Evolutionary conservation across 2,113 vertebrate genomes (phyloP).

Genomic region (Myiozetetes cayanensis): DNA sequence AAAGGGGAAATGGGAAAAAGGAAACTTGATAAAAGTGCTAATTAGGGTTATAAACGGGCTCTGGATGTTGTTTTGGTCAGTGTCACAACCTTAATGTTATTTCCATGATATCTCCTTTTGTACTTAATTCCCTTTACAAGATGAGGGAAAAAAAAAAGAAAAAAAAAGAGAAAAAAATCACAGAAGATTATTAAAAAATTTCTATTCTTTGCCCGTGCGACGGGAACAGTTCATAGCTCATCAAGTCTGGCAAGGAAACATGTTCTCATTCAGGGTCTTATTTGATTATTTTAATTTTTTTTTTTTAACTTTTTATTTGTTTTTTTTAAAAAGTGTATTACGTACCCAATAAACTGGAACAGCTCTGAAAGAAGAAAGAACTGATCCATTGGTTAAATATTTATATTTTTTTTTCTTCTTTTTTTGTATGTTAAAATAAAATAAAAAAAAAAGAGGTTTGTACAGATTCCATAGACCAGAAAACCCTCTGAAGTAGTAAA

Average conservation of each 20-base stretch:
- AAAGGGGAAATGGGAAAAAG: background rate
- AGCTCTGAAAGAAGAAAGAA: slow-evolving; percentile 42
- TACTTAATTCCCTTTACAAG: slow-evolving; percentile 32
- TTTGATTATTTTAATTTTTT: background rate
- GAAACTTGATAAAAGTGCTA: slow-evolving; percentile 34
- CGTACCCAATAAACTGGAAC: slow-evolving; percentile 36
- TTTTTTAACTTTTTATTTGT: background rate
- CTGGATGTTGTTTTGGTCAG: slow-evolving; percentile 20
- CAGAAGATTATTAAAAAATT: slow-evolving; percentile 5
- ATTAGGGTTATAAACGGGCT: slow-evolving; percentile 10
- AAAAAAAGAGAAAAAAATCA: background rate
- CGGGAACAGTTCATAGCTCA: slow-evolving; percentile 35
- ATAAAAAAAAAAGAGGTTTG: background rate
- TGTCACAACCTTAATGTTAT: slow-evolving; percentile 56
- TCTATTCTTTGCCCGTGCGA: slow-evolving; percentile 23
- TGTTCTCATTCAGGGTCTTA: slow-evolving; percentile 5
- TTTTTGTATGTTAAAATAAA: background rate
- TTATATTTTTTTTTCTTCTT: background rate
- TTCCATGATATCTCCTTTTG: slow-evolving; percentile 30
- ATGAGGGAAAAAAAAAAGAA: background rate
- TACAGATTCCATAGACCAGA: slow-evolving; percentile 27
- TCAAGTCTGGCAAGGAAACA: slow-evolving; percentile 47
- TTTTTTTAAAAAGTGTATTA: background rate
- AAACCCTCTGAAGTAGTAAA: slow-evolving; percentile 24
- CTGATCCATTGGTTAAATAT: slow-evolving; percentile 34